Evolutionary conservation across 2,888 invertebrate genomes (phyloP).

Genomic region (Caenorhabditis sulstoni): DNA sequence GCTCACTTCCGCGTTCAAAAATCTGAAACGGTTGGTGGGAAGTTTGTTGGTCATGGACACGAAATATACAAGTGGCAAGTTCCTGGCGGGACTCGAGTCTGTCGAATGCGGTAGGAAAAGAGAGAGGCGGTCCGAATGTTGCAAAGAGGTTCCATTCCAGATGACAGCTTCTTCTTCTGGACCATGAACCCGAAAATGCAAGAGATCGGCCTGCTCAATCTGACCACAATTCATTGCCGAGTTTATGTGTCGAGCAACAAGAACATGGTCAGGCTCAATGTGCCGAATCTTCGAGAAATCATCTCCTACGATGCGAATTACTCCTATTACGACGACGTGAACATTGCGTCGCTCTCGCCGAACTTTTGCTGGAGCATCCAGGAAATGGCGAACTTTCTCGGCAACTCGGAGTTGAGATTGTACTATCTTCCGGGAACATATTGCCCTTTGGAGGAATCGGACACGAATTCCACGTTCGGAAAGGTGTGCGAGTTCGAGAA

Average conservation of each 20-base stretch:
- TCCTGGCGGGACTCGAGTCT: conserved; percentile 9
- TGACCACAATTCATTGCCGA: not conserved
- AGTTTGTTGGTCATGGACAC: conserved; percentile 3
- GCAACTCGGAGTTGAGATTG: not conserved
- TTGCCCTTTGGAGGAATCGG: not conserved
- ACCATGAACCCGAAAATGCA: conserved; percentile 13
- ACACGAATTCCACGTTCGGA: not conserved
- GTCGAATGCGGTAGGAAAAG: conserved; percentile 15
- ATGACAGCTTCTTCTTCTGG: not conserved
- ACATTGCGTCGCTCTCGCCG: not conserved
- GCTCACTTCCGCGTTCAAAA: conserved; percentile 11
- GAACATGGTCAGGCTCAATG: conserved; percentile 14
- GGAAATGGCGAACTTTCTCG: conserved; percentile 9
- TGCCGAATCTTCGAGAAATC: conserved; percentile 13
- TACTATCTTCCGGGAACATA: not conserved
- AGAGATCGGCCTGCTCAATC: conserved; percentile 8
- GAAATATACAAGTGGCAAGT: conserved; percentile 10
- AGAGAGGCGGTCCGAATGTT: not conserved
- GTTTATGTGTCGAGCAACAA: not conserved
- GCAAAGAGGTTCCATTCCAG: not conserved
- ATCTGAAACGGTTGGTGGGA: conserved; percentile 14
- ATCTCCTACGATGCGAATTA: not conserved
- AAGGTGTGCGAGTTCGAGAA: conserved; percentile 11
- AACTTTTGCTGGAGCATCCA: conserved; percentile 15
- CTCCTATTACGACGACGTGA: not conserved